A percentile compares a stretch with the other conserved stretches of the same genome.
phyloP scores from a whole-genome alignment of 2,888 invertebrate genomes.

The Aporophyla lueneburgensis region DNA sequence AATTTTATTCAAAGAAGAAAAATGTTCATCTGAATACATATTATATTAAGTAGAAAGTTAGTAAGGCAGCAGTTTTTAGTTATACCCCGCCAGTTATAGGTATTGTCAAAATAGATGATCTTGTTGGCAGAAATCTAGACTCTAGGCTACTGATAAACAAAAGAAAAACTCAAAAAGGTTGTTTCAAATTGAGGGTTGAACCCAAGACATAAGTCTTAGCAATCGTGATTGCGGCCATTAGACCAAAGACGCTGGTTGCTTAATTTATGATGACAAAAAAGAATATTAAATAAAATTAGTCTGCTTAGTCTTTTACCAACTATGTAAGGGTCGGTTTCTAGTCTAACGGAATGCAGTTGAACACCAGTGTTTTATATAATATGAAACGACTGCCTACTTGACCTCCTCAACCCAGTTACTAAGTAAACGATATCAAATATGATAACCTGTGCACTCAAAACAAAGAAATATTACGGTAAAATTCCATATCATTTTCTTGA shows the following conservation, averaged over 20 bases:
- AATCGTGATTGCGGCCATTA: not conserved
- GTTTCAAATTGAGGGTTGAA: not conserved
- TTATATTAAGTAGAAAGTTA: not conserved
- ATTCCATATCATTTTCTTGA: conserved; percentile 27
- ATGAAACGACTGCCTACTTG: not conserved
- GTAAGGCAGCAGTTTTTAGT: not conserved
- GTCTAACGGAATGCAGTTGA: not conserved
- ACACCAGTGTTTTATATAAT: no score
- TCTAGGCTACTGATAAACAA: no score
- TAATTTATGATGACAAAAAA: not conserved
- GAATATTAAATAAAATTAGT: not conserved
- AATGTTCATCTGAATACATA: not conserved
- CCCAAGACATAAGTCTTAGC: no score
- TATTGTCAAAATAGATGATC: not conserved
- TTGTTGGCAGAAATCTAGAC: no score
- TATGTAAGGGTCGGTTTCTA: not conserved
- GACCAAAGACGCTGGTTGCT: not conserved
- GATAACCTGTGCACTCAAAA: not conserved
- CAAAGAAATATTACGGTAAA: not conserved
- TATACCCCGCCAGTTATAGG: not conserved
- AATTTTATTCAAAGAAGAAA: not conserved
- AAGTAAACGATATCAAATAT: not conserved
- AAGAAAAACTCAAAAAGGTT: not conserved
- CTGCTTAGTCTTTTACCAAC: no score
- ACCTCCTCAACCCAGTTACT: not conserved